Percentiles rank a stretch among this genome's conserved stretches.
Evolutionary conservation across 2,888 invertebrate genomes (phyloP).

Genomic region (Steinernema hermaphroditum): DNA sequence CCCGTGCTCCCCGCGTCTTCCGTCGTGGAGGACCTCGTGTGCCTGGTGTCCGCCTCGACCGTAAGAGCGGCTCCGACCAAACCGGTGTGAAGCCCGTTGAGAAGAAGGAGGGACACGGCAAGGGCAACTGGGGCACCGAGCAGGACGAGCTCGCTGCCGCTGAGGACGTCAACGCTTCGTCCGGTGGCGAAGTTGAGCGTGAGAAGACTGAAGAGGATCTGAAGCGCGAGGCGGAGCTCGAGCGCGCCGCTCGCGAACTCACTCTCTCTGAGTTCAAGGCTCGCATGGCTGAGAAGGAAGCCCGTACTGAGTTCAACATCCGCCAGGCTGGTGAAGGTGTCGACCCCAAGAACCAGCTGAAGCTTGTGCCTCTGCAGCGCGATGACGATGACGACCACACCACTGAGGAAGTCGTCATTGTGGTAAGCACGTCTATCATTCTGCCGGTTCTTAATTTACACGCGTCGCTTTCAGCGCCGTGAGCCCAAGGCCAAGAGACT

Average conservation of each 20-base stretch:
- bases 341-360: conserved; percentile 45
- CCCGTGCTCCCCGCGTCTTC: conserved; percentile 42
- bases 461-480: background rate
- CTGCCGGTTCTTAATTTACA: background rate
- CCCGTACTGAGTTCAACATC: conserved; percentile 58
- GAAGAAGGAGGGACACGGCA: conserved; percentile 68
- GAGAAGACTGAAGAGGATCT: conserved; percentile 59
- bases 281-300: conserved; percentile 34
- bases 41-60: conserved; percentile 47
- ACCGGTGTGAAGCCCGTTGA: conserved; percentile 58
- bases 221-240: conserved; percentile 48
- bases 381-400: conserved; percentile 31
- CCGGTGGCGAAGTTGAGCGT: conserved; percentile 39
- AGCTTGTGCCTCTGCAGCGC: conserved; percentile 38
- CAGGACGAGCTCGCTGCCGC: conserved; percentile 59
- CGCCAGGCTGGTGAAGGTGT: conserved; percentile 58
- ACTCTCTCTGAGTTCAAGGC: conserved; percentile 60
- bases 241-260: conserved; percentile 59
- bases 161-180: conserved; percentile 39
- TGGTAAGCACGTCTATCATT: conserved; percentile 23
- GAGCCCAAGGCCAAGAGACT: conserved; percentile 41
- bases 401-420: conserved; percentile 35
- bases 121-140: conserved; percentile 64
- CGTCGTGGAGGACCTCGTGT: conserved; percentile 44
- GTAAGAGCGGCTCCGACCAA: conserved; percentile 60